Percentiles rank a stretch among this genome's conserved stretches.
phyloP scores from a whole-genome alignment of 2,888 invertebrate species.

The Cryptus armator region DNA sequence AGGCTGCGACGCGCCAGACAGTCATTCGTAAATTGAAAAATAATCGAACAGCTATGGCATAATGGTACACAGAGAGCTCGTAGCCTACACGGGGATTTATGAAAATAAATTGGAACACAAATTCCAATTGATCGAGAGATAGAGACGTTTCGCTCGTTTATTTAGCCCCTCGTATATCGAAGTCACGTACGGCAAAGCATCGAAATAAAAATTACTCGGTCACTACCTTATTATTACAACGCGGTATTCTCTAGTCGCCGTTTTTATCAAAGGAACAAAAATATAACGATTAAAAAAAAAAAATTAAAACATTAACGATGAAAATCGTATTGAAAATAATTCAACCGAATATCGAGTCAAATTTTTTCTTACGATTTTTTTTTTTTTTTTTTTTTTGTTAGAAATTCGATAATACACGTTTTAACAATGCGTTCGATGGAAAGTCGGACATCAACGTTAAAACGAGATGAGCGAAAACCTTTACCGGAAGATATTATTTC shows the following conservation, averaged over 20 bases:
- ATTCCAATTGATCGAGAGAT: neutral
- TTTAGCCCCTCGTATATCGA: neutral
- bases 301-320: no score
- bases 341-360: neutral
- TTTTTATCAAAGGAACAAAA: no score
- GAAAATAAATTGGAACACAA: slow-evolving; percentile 49
- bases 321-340: no score
- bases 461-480: slow-evolving; percentile 8
- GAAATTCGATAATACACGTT: no score
- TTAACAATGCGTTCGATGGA: no score
- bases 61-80: neutral
- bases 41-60: slow-evolving; percentile 10
- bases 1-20: slow-evolving; percentile 22
- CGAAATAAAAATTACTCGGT: no score
- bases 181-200: neutral
- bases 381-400: neutral
- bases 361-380: neutral
- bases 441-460: slow-evolving; percentile 1
- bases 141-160: neutral
- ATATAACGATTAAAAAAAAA: neutral
- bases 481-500: slow-evolving; percentile 32
- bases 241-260: no score
- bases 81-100: slow-evolving; percentile 29
- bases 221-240: no score
- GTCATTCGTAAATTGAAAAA: slow-evolving; percentile 59